Evolutionary conservation across 2,113 vertebrate genomes (phyloP), one percentile per base, ranked within the genome.

Genomic region (Otis tarda): DNA sequence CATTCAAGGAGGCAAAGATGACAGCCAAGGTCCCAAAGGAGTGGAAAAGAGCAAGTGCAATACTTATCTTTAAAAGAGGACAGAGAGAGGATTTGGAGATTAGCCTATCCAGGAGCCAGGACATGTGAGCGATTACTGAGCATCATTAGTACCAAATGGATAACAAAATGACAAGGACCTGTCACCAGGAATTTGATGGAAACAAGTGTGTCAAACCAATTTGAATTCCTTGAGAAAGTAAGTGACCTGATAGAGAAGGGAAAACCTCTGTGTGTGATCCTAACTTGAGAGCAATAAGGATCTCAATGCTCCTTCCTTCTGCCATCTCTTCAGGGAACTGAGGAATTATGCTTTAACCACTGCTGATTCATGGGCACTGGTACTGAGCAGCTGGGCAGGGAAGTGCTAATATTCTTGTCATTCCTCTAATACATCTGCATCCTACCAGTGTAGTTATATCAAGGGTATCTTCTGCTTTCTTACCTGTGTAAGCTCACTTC

Each of bases 11-110:
- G 11, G 86, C 18, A 75, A 90, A 89, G 65, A 75, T 1, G 7
- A 87, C 68, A 93, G 37, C 80, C 71, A 30, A 71, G 8, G 60
- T 81, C 83, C 77, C 93, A 87, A 83, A 89, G 64, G 73, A 91
- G 61, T 24, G 9, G 37, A 74, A 80, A 43, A 81, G 56, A 47
- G n/a, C 77, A 87, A 91, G 64, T 12, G 15, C 49, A 95, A 84
- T 27, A 74, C 23, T 87, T 65, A 31, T 4, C 45, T 69, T 67
- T 61, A 61, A 49, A 65, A 47, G 41, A 61, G 7, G 52, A 28
- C 37, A 80, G 64, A 92, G 28, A 43, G 24, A 10, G 21, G 10
- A 59, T 77, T 20, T 61, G 31, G n/a, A 43, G 41, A 86, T 57
- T 57, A 93, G 20, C 14, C 35, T 77, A 77, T 63, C 68, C 37